Conservation (phyloP, 2,888 invertebrate genomes). For the Orthosia gothica region DNA sequence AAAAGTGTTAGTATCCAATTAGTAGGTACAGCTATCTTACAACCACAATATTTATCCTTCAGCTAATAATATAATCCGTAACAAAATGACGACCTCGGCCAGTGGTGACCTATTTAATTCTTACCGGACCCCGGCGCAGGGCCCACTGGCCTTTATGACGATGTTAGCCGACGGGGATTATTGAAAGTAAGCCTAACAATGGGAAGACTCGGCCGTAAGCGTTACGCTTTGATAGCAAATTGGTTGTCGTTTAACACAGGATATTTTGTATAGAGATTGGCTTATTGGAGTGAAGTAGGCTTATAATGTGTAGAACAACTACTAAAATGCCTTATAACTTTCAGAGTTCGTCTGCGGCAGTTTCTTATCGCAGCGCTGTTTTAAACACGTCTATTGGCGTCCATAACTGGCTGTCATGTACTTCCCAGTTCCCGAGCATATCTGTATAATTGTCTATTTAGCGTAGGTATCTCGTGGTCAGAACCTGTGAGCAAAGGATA, state of each 20-base stretch:
- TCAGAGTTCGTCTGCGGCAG: too few relatives aligned
- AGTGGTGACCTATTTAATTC: constrained; percentile 53
- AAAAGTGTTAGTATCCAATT: constrained; percentile 1
- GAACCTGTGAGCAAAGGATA: too few relatives aligned
- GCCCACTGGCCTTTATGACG: constrained; percentile 51
- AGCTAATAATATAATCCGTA: constrained; percentile 38
- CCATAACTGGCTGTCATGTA: too few relatives aligned
- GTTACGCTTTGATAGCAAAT: constrained; percentile 33
- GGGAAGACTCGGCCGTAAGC: constrained; percentile 16
- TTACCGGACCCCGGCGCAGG: not conserved
- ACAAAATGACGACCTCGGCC: constrained; percentile 34
- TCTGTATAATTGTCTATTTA: too few relatives aligned
- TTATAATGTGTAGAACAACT: not conserved
- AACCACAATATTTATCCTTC: constrained; percentile 21
- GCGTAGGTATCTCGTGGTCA: too few relatives aligned
- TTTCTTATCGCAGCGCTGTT: too few relatives aligned
- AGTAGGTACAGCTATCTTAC: not conserved
- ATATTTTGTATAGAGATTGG: constrained; percentile 10
- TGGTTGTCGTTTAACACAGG: constrained; percentile 19
- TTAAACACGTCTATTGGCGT: too few relatives aligned
- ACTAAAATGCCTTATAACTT: too few relatives aligned
- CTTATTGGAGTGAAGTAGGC: not conserved
- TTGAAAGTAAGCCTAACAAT: constrained; percentile 43
- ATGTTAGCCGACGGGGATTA: constrained; percentile 39
- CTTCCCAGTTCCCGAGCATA: too few relatives aligned